phyloP scores from a whole-genome alignment of 2,888 invertebrate species.

The Hypolimnas misippus region DNA sequence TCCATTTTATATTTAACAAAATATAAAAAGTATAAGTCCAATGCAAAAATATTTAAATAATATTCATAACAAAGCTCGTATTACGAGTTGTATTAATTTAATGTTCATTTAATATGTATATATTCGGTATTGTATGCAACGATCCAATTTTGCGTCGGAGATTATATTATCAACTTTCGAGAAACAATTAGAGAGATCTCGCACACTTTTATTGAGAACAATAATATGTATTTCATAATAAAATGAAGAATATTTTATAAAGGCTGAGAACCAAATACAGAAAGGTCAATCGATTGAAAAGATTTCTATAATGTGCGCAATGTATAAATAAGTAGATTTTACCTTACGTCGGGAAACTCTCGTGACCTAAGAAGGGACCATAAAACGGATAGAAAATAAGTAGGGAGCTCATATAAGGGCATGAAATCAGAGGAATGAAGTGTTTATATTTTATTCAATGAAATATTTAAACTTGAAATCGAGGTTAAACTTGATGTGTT shows the following conservation, averaged over 20 bases:
- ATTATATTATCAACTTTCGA: constrained; percentile 28
- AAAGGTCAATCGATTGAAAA: constrained; percentile 27
- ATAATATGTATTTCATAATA: not conserved
- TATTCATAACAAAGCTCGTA: not conserved
- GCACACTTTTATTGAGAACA: not conserved
- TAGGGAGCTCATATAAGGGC: constrained; percentile 36
- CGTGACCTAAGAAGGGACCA: constrained; percentile 37
- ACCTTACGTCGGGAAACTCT: constrained; percentile 37
- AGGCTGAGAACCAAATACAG: constrained; percentile 21
- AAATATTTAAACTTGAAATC: constrained; percentile 35
- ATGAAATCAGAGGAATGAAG: constrained; percentile 40
- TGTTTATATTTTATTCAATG: constrained; percentile 34
- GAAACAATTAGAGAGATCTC: constrained; percentile 25
- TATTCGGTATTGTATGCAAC: constrained; percentile 35
- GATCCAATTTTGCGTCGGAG: constrained; percentile 28
- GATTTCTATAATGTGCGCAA: constrained; percentile 28
- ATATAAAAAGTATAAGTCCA: no score
- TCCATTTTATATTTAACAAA: no score
- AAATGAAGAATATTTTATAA: constrained; percentile 13
- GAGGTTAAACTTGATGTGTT: constrained; percentile 20
- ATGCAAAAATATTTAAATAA: not conserved
- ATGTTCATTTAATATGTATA: constrained; percentile 30
- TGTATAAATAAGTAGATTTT: constrained; percentile 32
- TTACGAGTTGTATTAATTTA: constrained; percentile 4
- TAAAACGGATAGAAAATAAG: constrained; percentile 40